Evolutionary conservation across 2,888 invertebrate species (phyloP).

Genomic region (Chirona hameri): DNA sequence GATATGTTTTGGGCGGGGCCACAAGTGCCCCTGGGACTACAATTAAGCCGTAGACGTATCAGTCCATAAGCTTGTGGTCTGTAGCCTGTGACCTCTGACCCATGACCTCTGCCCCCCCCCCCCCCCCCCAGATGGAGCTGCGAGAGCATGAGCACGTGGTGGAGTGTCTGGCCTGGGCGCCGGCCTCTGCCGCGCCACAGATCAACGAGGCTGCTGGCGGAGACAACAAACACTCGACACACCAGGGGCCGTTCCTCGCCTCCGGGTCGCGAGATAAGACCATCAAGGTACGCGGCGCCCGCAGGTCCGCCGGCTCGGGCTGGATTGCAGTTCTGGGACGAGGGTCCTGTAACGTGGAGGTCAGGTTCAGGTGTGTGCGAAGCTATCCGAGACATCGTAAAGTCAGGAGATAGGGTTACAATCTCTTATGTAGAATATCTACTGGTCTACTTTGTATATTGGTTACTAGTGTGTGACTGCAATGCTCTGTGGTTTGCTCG

Average conservation of each 20-base stretch:
- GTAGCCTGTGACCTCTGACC: not conserved
- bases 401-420: not conserved
- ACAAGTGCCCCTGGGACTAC: too few relatives aligned
- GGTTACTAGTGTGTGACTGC: too few relatives aligned
- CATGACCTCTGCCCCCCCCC: not conserved
- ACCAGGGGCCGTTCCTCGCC: constrained; percentile 64
- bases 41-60: too few relatives aligned
- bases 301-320: not conserved
- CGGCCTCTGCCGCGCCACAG: not conserved
- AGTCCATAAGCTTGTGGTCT: too few relatives aligned
- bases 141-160: constrained; percentile 98
- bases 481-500: too few relatives aligned
- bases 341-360: too few relatives aligned
- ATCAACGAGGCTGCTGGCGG: not conserved
- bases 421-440: too few relatives aligned
- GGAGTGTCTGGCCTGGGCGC: constrained; percentile 88
- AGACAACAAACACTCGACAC: not conserved
- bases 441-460: too few relatives aligned
- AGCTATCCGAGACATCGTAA: too few relatives aligned
- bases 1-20: too few relatives aligned
- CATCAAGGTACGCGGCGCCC: constrained; percentile 65
- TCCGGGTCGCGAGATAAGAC: constrained; percentile 97
- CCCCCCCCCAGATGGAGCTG: constrained; percentile 47
- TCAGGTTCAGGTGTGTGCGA: not conserved
- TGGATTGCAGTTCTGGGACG: too few relatives aligned